These are phyloP conservation scores for Erpornis zantholeuca DNA, from an alignment of 2,113 vertebrate genomes.

Conservation along the genomic window DNA sequence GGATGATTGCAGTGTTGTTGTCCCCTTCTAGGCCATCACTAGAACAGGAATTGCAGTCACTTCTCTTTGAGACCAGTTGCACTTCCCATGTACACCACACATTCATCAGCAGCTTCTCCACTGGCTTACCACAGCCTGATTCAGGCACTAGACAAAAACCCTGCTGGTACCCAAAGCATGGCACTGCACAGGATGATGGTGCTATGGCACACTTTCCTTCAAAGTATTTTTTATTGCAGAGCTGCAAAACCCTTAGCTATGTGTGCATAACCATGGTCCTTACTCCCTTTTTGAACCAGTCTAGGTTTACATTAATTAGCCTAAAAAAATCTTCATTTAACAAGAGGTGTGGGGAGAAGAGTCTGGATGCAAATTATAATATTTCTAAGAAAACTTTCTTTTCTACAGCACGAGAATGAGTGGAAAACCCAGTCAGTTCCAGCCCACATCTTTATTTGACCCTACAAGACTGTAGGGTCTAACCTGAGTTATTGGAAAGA, in stretches of 20 bases:
- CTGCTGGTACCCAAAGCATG: not conserved
- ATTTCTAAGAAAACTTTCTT: not conserved
- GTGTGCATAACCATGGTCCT: not conserved
- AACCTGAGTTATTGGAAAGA: not conserved
- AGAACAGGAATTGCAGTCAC: not conserved
- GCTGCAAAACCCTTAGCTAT: not conserved
- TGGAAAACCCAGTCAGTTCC: not conserved
- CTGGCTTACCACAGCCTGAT: not conserved
- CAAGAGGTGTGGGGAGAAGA: rapidly evolving
- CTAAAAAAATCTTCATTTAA: not conserved
- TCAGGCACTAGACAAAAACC: not conserved
- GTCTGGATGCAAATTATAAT: not conserved
- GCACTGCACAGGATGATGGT: not conserved
- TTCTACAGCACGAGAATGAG: not conserved
- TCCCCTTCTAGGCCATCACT: not conserved
- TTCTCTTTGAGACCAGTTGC: not conserved
- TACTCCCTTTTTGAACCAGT: not conserved
- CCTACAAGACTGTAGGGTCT: too few species aligned
- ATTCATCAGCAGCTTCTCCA: not conserved
- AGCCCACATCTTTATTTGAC: not conserved
- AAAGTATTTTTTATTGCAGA: not conserved
- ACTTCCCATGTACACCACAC: not conserved
- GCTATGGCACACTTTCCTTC: not conserved
- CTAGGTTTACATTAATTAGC: not conserved
- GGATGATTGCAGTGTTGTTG: not conserved